A percentile compares a stretch with the other conserved stretches of the same genome.
Evolutionary conservation across 2,888 invertebrate species (phyloP).

Genomic region (Eristalinus sepulchralis): DNA sequence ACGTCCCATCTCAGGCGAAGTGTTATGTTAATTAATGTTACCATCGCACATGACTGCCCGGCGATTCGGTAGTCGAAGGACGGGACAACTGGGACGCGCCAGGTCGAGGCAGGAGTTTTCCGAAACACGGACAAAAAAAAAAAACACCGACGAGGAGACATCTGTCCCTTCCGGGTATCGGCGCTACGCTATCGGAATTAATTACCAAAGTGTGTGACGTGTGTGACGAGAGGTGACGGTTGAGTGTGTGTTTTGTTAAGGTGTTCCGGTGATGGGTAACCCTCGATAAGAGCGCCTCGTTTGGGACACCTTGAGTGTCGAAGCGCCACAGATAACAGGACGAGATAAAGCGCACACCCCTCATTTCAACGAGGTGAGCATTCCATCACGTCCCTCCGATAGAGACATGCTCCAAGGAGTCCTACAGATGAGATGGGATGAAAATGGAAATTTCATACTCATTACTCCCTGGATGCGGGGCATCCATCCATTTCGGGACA

Average conservation of each 20-base stretch:
- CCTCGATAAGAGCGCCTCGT: conserved; percentile 26
- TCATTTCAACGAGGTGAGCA: conserved; percentile 45
- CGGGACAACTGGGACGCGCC: too few species aligned
- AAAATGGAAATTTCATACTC: conserved; percentile 52
- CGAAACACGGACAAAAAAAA: background rate
- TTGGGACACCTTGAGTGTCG: conserved; percentile 32
- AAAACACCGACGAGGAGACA: conserved; percentile 23
- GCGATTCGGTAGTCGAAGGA: background rate
- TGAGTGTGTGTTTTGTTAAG: conserved; percentile 13
- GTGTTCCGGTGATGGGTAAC: conserved; percentile 35
- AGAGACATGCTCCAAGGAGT: conserved; percentile 10
- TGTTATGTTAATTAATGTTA: conserved; percentile 68
- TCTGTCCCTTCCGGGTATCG: conserved; percentile 56
- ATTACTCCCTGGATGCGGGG: background rate
- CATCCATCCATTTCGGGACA: conserved; percentile 39
- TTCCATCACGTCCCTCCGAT: conserved; percentile 42
- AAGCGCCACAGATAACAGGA: conserved; percentile 40
- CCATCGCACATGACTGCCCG: conserved; percentile 20
- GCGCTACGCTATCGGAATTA: conserved; percentile 68
- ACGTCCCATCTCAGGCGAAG: conserved; percentile 39
- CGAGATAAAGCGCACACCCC: background rate
- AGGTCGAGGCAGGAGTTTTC: background rate
- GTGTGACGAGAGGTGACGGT: background rate
- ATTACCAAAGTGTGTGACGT: conserved; percentile 64
- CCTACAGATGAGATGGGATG: conserved; percentile 1